phyloP scores from a whole-genome alignment of 2,888 invertebrate genomes.

The Rutpela maculata region DNA sequence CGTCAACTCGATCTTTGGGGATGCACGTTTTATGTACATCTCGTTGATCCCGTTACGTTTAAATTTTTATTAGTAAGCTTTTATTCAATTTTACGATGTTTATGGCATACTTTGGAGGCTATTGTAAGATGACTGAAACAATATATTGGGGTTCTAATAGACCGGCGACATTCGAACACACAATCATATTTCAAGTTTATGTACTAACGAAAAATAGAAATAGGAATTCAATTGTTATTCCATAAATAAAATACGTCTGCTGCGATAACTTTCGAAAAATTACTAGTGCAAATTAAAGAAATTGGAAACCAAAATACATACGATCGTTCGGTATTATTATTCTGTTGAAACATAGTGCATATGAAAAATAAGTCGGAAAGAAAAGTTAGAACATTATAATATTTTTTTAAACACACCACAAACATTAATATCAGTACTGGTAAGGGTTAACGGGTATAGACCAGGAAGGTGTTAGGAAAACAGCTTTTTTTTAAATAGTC shows the following conservation, averaged over 20 bases:
- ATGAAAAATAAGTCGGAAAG: no score
- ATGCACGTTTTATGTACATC: constrained; percentile 1
- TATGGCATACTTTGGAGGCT: background rate
- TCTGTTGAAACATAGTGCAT: no score
- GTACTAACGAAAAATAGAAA: constrained; percentile 2
- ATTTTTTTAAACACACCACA: no score
- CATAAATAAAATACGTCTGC: background rate
- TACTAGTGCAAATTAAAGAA: background rate
- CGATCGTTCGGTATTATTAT: no score
- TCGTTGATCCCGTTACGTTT: constrained; percentile 10
- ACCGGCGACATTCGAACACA: background rate
- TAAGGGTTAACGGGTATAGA: no score
- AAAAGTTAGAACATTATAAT: no score
- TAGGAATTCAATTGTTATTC: background rate
- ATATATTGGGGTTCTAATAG: constrained; percentile 3
- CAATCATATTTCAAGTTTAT: background rate
- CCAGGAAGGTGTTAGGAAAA: no score
- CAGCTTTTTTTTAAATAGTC: no score
- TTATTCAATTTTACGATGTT: constrained; percentile 3
- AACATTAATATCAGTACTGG: no score
- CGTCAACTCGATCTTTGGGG: background rate
- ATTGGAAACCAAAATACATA: no score
- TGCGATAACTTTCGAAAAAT: background rate
- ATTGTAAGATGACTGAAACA: constrained; percentile 1
- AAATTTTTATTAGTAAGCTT: constrained; percentile 4